phyloP scores from a whole-genome alignment of 2,888 invertebrate genomes.

The Polymixis flavicincta region DNA sequence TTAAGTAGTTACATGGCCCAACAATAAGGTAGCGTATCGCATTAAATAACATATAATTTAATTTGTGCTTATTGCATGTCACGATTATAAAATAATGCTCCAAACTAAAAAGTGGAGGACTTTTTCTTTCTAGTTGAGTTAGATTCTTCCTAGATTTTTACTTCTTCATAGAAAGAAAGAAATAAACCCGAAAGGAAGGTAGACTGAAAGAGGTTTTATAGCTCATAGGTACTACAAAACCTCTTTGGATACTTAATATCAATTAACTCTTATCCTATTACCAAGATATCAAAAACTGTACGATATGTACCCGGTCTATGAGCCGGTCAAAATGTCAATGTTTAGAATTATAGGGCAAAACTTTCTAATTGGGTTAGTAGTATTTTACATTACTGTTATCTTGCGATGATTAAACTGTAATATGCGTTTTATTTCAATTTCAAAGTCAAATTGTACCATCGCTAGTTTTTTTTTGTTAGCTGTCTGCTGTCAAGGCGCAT shows the following conservation, averaged over 20 bases:
- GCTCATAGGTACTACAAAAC: too few species aligned
- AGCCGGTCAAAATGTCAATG: neutral
- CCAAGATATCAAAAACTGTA: neutral
- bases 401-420: neutral
- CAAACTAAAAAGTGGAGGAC: neutral
- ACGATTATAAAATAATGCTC: neutral
- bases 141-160: neutral
- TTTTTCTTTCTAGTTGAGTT: too few species aligned
- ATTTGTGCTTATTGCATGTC: neutral
- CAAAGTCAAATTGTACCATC: slow-evolving; percentile 7
- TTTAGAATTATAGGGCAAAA: neutral
- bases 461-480: slow-evolving; percentile 29
- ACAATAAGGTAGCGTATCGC: neutral
- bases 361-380: neutral
- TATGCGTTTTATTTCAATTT: neutral
- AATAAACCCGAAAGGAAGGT: too few species aligned
- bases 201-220: too few species aligned
- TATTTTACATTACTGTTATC: neutral
- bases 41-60: neutral
- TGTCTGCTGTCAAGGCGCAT: slow-evolving; percentile 61
- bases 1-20: too few species aligned
- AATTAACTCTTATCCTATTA: neutral
- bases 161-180: too few species aligned
- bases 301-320: neutral
- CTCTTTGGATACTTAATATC: neutral